Conservation (phyloP, 2,113 vertebrate species). For the Thunnus maccoyii region DNA sequence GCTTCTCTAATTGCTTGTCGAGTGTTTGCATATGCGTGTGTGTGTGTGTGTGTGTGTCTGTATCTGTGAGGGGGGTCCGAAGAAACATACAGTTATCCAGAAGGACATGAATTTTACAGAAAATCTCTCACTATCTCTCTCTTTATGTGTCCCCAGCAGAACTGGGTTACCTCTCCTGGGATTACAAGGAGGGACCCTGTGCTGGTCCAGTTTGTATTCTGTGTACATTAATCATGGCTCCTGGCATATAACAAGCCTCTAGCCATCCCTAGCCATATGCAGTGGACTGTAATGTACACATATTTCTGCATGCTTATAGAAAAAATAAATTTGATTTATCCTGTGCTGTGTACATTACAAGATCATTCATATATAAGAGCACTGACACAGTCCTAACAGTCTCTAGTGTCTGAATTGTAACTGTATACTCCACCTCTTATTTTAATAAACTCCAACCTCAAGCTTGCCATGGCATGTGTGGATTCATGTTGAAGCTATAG, state of each 20-base stretch:
- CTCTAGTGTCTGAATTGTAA: not conserved
- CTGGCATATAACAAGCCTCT: constrained; percentile 15
- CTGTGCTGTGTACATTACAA: fast-evolving
- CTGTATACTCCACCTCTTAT: not conserved
- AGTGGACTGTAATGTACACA: constrained; percentile 20
- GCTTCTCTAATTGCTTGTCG: no score
- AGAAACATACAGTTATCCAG: not conserved
- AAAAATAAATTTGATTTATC: not conserved
- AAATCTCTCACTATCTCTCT: not conserved
- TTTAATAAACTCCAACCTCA: constrained; percentile 6
- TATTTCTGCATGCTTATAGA: not conserved
- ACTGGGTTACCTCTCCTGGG: constrained; percentile 75
- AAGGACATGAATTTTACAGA: not conserved
- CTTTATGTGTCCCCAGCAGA: constrained; percentile 49
- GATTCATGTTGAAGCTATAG: not conserved
- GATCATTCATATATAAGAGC: not conserved
- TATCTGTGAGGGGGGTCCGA: not conserved
- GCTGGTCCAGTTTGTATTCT: constrained; percentile 44
- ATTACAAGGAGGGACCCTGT: constrained; percentile 36
- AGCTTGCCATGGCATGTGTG: not conserved
- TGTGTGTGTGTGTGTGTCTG: not conserved
- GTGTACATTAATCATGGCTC: constrained; percentile 74
- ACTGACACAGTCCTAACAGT: not conserved
- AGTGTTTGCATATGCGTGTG: not conserved
- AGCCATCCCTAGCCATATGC: constrained; percentile 28